Conservation (phyloP, 2,797 vertebrate species). For the Phylloscopus collybita region DNA sequence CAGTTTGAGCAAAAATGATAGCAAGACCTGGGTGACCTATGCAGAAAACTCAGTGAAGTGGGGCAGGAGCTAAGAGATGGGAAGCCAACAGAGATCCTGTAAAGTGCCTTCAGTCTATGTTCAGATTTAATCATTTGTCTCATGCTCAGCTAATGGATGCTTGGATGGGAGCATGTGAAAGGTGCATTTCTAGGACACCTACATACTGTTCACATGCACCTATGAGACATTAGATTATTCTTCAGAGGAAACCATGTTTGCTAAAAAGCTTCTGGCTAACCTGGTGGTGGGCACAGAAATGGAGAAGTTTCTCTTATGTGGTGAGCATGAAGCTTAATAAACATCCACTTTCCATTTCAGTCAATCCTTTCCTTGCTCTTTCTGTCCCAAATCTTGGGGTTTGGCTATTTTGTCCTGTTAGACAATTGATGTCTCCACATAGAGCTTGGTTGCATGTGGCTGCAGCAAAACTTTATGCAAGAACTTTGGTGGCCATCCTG, state of each 20-base stretch:
- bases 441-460: not conserved
- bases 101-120: accelerated
- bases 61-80: not conserved
- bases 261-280: not conserved
- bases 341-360: not conserved
- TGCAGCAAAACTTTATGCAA: not conserved
- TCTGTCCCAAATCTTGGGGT: not conserved
- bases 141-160: not conserved
- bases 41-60: not conserved
- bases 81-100: not conserved
- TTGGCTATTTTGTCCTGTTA: not conserved
- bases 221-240: not conserved
- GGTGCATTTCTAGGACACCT: not conserved
- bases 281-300: not conserved
- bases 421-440: not conserved
- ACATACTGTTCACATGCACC: not conserved
- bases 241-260: not conserved
- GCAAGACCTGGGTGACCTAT: not conserved
- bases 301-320: not conserved
- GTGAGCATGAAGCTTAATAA: not conserved
- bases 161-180: not conserved
- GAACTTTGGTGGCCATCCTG: not conserved
- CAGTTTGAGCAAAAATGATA: not conserved
- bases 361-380: not conserved
- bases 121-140: not conserved